A percentile compares a stretch with the other conserved stretches of the same genome.
Evolutionary conservation across 2,888 invertebrate species (phyloP).

Genomic region (Erebia aethiops): DNA sequence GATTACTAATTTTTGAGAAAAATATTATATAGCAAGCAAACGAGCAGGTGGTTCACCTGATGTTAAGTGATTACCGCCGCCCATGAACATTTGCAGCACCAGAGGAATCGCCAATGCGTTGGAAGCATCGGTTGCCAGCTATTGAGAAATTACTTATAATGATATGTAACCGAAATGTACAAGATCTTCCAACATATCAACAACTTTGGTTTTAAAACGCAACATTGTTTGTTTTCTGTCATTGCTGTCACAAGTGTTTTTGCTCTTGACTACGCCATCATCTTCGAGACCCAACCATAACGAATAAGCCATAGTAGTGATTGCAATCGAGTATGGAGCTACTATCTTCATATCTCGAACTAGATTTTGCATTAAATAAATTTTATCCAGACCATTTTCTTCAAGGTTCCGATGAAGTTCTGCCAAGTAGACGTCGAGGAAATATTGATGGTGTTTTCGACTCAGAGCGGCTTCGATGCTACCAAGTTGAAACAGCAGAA

Average conservation of each 20-base stretch:
- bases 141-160: background rate
- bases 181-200: background rate
- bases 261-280: constrained; percentile 28
- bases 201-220: constrained; percentile 9
- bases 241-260: constrained; percentile 23
- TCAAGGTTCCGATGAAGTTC: constrained; percentile 27
- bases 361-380: constrained; percentile 36
- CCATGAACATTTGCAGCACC: too few species aligned
- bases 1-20: too few species aligned
- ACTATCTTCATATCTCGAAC: constrained; percentile 33
- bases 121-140: too few species aligned
- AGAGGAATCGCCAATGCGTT: too few species aligned
- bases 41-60: too few species aligned
- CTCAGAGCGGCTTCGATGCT: constrained; percentile 20
- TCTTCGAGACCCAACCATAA: constrained; percentile 40
- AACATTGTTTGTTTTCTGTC: background rate
- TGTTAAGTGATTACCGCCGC: too few species aligned
- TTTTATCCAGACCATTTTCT: constrained; percentile 13
- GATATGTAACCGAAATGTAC: background rate
- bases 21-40: too few species aligned
- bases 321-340: constrained; percentile 27
- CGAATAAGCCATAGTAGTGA: constrained; percentile 33
- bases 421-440: constrained; percentile 23
- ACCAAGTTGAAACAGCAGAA: constrained; percentile 32
- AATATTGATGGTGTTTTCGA: constrained; percentile 25